Evolutionary conservation across 2,888 invertebrate species (phyloP).

Genomic region (Drosophila paucipuncta): DNA sequence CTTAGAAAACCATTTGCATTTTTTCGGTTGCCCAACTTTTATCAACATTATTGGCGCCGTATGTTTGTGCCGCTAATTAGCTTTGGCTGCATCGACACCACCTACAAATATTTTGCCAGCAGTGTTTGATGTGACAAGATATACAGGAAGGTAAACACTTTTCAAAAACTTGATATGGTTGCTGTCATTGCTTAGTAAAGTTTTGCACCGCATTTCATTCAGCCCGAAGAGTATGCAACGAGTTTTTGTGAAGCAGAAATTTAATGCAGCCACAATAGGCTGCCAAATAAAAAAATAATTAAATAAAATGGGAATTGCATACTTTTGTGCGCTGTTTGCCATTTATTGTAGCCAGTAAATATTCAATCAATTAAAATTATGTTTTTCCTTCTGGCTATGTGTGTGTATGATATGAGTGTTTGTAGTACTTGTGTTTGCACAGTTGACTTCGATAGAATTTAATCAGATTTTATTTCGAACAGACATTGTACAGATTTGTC

Average conservation of each 20-base stretch:
- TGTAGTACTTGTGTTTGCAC: not conserved
- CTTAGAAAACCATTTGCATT: constrained; percentile 81
- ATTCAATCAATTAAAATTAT: not conserved
- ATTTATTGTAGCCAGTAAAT: not conserved
- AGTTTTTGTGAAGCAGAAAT: not conserved
- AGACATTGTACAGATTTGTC: not conserved
- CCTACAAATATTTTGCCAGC: constrained; percentile 24
- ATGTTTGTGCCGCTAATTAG: constrained; percentile 63
- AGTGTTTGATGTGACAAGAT: constrained; percentile 1
- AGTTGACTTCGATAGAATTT: not conserved
- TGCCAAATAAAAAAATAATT: not conserved
- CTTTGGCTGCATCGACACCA: constrained; percentile 27
- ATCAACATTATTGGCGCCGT: constrained; percentile 73
- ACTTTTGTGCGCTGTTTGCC: constrained; percentile 17
- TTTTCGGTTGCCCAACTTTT: constrained; percentile 73
- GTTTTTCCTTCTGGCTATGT: not conserved
- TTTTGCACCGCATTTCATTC: not conserved
- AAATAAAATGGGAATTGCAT: constrained; percentile 31
- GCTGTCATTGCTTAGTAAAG: not conserved
- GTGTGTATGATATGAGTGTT: not conserved
- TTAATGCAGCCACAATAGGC: not conserved
- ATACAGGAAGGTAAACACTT: not conserved
- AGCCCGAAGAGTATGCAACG: constrained; percentile 47
- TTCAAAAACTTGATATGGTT: not conserved
- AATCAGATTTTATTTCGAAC: not conserved